Evolutionary conservation across 2,113 vertebrate genomes (phyloP).

Genomic region (Electrona antarctica): DNA sequence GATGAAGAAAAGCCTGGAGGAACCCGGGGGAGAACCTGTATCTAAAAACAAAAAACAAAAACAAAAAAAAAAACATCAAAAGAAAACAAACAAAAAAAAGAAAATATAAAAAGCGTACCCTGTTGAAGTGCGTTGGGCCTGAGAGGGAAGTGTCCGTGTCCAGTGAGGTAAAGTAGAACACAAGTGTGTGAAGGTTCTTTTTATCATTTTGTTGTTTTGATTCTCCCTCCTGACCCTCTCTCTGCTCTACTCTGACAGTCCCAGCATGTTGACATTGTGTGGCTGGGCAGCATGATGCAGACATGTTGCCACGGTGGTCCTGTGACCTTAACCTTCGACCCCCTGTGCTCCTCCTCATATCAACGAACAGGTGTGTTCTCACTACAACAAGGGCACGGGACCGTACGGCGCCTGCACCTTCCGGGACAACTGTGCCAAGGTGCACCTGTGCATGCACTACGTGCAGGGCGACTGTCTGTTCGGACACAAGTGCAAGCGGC

Average conservation of each 20-base stretch:
- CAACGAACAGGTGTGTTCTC: slow-evolving; percentile 67
- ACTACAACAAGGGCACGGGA: slow-evolving; percentile 74
- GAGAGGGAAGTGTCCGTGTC: slow-evolving; percentile 29
- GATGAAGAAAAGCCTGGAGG: slow-evolving; percentile 1
- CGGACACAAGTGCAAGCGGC: slow-evolving; percentile 67
- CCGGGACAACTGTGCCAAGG: slow-evolving; percentile 67
- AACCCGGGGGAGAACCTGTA: slow-evolving; percentile 4
- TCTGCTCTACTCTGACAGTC: too few relatives aligned
- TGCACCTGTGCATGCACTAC: slow-evolving; percentile 77
- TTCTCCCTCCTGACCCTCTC: background rate
- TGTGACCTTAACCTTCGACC: background rate
- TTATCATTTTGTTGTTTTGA: background rate
- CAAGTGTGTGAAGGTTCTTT: slow-evolving; percentile 42
- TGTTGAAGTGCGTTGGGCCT: slow-evolving; percentile 45
- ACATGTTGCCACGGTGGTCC: background rate
- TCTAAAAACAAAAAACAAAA: slow-evolving; percentile 3
- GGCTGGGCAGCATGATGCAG: background rate
- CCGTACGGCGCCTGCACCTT: slow-evolving; percentile 70
- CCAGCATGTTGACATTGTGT: too few relatives aligned
- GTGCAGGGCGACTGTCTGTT: slow-evolving; percentile 71
- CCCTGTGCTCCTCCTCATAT: background rate
- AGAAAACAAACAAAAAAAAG: slow-evolving; percentile 11
- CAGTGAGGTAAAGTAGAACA: slow-evolving; percentile 64
- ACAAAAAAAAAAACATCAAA: slow-evolving; percentile 2
- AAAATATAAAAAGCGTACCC: slow-evolving; percentile 13